Conservation (phyloP, 2,888 invertebrate genomes). For the Macaria liturata region DNA sequence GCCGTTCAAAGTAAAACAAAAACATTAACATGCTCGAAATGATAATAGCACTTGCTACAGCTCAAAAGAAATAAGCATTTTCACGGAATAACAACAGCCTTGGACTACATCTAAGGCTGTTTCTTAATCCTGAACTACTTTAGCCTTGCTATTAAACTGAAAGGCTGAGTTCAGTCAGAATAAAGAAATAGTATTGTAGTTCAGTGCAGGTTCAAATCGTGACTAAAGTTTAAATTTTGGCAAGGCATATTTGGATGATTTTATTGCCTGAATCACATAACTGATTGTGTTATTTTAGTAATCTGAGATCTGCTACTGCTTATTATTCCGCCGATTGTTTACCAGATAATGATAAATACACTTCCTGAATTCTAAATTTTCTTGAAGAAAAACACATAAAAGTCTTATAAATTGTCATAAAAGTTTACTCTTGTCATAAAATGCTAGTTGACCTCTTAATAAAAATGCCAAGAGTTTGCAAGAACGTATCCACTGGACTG, state of each 20-base stretch:
- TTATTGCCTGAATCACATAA: slow-evolving; percentile 13
- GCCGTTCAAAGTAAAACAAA: slow-evolving; percentile 11
- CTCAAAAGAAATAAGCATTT: slow-evolving; percentile 40
- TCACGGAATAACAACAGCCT: slow-evolving; percentile 48
- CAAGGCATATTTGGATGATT: slow-evolving; percentile 11
- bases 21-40: slow-evolving; percentile 18
- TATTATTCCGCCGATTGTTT: slow-evolving; percentile 1
- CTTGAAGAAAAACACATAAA: background rate
- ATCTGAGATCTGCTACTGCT: slow-evolving; percentile 14
- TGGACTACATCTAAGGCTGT: slow-evolving; percentile 53
- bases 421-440: background rate
- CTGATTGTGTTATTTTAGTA: slow-evolving; percentile 5
- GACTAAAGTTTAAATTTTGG: slow-evolving; percentile 40
- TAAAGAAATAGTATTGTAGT: too few species aligned
- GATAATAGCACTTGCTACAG: slow-evolving; percentile 18
- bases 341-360: background rate
- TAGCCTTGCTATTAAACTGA: slow-evolving; percentile 62
- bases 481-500: slow-evolving; percentile 11
- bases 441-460: too few species aligned
- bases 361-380: background rate
- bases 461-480: background rate
- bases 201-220: slow-evolving; percentile 45
- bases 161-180: slow-evolving; percentile 41
- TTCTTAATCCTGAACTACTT: slow-evolving; percentile 53
- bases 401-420: background rate